Conservation (phyloP, 1,140 invertebrate genomes). For the Drosophila biarmipes region DNA sequence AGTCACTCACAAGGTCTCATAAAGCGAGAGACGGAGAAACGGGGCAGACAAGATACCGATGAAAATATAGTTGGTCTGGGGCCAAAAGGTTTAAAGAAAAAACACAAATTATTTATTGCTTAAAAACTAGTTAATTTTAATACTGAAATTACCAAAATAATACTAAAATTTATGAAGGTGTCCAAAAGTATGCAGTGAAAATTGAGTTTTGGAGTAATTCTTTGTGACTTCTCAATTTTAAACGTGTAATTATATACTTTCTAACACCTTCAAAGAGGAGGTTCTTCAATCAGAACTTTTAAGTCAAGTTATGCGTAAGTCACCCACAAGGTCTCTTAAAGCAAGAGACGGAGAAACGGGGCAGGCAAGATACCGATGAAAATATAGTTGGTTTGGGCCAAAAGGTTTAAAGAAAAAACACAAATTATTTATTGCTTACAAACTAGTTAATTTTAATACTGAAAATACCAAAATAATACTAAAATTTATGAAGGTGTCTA, state of each 20-base stretch:
- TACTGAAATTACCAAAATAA: too few relatives aligned
- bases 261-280: too few relatives aligned
- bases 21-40: not conserved
- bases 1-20: not conserved
- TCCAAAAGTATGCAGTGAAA: too few relatives aligned
- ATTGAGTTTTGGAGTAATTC: too few relatives aligned
- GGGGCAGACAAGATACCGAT: not conserved
- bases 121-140: too few relatives aligned
- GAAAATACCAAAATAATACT: too few relatives aligned
- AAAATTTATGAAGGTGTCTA: too few relatives aligned
- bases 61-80: not conserved
- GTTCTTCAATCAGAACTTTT: not conserved
- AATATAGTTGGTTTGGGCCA: not conserved
- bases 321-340: not conserved
- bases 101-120: not conserved
- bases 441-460: too few relatives aligned
- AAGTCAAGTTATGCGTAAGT: not conserved
- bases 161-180: too few relatives aligned
- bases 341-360: conserved; percentile 1
- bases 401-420: not conserved
- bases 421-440: not conserved
- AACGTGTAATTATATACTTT: too few relatives aligned
- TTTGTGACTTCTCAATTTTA: too few relatives aligned
- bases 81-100: conserved; percentile 1
- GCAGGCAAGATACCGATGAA: not conserved